Conservation (phyloP, 2,797 vertebrate genomes). For the Potorous gilbertii region DNA sequence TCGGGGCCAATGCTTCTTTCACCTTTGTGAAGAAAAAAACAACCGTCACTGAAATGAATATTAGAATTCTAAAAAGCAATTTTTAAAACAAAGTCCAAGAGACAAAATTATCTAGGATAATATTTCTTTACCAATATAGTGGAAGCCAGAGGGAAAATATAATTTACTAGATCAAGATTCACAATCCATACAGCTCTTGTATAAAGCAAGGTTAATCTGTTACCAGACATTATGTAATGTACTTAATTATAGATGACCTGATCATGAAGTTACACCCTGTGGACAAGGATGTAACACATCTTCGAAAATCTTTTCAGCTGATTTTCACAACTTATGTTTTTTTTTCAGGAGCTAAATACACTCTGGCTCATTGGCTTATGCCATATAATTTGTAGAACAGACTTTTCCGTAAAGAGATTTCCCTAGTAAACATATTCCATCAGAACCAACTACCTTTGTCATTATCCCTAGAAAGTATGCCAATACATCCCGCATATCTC, state of each 20-base stretch:
- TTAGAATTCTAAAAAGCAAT: background rate
- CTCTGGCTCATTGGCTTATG: background rate
- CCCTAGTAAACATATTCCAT: conserved; percentile 15
- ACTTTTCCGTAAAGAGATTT: conserved; percentile 25
- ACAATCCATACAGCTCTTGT: background rate
- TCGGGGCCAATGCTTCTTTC: background rate
- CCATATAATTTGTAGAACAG: background rate
- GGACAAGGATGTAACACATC: background rate
- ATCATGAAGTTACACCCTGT: background rate
- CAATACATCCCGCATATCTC: conserved; percentile 1
- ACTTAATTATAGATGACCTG: background rate
- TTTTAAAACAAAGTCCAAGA: background rate
- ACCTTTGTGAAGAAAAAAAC: background rate
- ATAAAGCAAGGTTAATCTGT: background rate
- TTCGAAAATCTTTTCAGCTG: background rate
- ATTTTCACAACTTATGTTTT: conserved; percentile 14
- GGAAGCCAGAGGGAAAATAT: background rate
- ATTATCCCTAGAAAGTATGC: conserved; percentile 35
- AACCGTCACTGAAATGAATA: background rate
- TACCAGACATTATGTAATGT: background rate
- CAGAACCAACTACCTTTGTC: conserved; percentile 14
- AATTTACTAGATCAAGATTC: background rate
- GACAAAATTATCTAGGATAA: background rate
- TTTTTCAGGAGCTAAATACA: conserved; percentile 29
- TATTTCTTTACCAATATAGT: background rate